Evolutionary conservation across 2,113 vertebrate species (phyloP).

Genomic region (sheep (Ovis aries)): DNA sequence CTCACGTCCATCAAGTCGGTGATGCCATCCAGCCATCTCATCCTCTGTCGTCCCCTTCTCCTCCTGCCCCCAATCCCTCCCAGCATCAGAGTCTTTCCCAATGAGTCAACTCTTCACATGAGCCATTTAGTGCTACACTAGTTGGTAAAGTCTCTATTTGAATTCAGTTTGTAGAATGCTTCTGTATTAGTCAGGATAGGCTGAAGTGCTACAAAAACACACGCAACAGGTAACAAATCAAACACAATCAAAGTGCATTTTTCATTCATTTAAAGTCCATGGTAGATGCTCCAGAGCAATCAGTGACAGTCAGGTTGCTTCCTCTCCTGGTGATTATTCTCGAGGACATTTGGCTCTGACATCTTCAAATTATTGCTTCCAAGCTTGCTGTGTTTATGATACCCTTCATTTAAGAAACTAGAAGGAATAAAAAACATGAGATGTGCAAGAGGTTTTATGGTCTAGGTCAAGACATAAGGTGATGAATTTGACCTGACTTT

Average conservation of each 20-base stretch:
- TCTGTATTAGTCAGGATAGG: not conserved
- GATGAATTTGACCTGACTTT: not conserved
- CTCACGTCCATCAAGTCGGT: fast-evolving
- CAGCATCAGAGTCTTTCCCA: no score
- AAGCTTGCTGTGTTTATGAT: not conserved
- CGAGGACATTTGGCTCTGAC: not conserved
- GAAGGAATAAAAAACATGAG: not conserved
- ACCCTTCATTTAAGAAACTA: not conserved
- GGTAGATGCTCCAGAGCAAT: not conserved
- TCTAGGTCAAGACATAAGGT: not conserved
- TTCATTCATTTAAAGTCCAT: not conserved
- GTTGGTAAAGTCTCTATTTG: not conserved
- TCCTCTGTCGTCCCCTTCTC: no score
- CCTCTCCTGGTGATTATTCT: not conserved
- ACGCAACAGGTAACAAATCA: not conserved
- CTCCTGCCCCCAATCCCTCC: no score
- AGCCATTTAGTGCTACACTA: not conserved
- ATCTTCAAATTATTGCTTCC: not conserved
- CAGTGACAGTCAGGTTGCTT: not conserved
- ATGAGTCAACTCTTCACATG: no score
- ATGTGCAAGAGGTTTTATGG: not conserved
- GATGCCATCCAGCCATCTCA: no score
- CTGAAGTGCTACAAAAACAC: not conserved
- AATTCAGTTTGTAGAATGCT: not conserved
- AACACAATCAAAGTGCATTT: not conserved